Evolutionary conservation across 2,888 invertebrate species (phyloP), one percentile per base, ranked within the genome.

Genomic region (Hofmannophila pseudospretella): DNA sequence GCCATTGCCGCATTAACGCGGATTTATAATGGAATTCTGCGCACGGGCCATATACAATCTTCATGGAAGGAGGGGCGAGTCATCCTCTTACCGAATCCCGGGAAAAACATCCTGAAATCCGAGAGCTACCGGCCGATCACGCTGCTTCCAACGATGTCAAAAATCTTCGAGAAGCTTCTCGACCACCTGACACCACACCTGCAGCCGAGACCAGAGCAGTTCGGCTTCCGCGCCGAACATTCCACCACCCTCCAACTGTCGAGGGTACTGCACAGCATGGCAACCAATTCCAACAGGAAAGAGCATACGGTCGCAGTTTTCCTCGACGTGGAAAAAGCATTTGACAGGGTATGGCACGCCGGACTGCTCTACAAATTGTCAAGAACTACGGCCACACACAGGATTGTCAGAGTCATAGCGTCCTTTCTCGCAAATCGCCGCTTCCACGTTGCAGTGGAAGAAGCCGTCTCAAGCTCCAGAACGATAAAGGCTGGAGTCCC

Each of bases 341-440:
- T n/a, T n/a, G n/a, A n/a, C n/a, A n/a, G n/a, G n/a, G n/a, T n/a
- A n/a, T n/a, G n/a, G n/a, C n/a, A 63, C 34, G 32, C 36, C 1
- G 58, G 63, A 2, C 49, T 65, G 2, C 7, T 60, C 0, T 49
- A 36, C 37, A 63, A 61, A 23, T 32, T 60, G n/a, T 10, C 44
- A 0, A 26, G 7, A 2, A 22, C 48, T 1, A 1, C 37, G 0
- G 11, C 36, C 8, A 51, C 49, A 1, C 35, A 22, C 3, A 31
- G 34, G 0, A 8, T 51, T 0, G 36, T 49, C 0, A 20, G 10
- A 10, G 25, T 49, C 8, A n/a, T 54, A 13, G 43, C 39, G 7
- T 44, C 49, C 3, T 57, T 49, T 39, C 41, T 58, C 0, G 2
- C 8, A n/a, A 2, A 25, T 2, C 4, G 25, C 8, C 31, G 19